These are phyloP conservation scores for Callyntrura sp. DNA, from an alignment of 2,888 invertebrate species.

Conservation along the genomic window DNA sequence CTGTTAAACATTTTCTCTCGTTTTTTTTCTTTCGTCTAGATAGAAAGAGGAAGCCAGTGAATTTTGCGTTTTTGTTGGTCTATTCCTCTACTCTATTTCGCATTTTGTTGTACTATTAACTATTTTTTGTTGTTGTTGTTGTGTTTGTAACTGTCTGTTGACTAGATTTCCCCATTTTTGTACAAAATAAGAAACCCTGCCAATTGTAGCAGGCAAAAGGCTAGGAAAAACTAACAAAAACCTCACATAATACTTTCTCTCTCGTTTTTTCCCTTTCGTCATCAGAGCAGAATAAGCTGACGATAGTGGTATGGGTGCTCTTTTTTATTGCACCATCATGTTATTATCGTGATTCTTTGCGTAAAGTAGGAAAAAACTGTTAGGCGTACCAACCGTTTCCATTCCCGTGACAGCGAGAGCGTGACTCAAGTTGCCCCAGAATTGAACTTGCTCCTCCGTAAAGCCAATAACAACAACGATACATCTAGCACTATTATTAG, in stretches of 20 bases:
- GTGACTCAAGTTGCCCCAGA: slow-evolving; percentile 62
- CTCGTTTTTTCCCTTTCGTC: slow-evolving; percentile 12
- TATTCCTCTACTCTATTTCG: background rate
- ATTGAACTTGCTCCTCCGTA: background rate
- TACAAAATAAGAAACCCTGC: background rate
- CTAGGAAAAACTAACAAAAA: background rate
- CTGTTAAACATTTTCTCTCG: background rate
- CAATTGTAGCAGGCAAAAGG: background rate
- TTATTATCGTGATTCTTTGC: background rate
- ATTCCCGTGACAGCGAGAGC: slow-evolving; percentile 32
- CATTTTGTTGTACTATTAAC: background rate
- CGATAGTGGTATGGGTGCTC: background rate
- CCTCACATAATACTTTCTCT: slow-evolving; percentile 3
- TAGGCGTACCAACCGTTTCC: slow-evolving; percentile 16
- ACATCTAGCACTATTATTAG: background rate
- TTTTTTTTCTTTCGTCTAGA: background rate
- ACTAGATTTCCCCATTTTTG: no score
- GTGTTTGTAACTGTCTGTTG: no score
- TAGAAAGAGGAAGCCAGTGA: background rate
- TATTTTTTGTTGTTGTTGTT: background rate
- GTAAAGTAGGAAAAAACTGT: slow-evolving; percentile 15
- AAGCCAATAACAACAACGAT: background rate
- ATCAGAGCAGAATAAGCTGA: slow-evolving; percentile 14
- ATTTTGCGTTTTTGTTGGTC: slow-evolving; percentile 14
- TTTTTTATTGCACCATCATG: slow-evolving; percentile 35